Percentiles rank a stretch among this genome's conserved stretches.
Evolutionary conservation across 2,113 vertebrate species (phyloP).

Genomic region (Laterallus jamaicensis): DNA sequence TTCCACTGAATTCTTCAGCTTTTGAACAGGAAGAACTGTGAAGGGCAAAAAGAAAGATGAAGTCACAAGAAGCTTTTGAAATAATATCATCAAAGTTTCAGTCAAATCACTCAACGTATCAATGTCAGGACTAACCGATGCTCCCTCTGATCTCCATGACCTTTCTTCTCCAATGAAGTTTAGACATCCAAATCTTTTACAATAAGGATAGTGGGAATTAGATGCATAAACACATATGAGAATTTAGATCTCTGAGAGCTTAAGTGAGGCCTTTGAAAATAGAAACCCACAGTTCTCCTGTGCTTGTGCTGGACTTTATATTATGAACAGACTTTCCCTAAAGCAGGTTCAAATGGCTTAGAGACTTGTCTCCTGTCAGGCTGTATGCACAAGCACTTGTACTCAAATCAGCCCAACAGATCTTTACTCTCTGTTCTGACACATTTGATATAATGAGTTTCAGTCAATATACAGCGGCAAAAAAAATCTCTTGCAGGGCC

Average conservation of each 20-base stretch:
- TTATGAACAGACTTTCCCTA: neutral
- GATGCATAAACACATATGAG: neutral
- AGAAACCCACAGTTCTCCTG: neutral
- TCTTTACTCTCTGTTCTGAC: neutral
- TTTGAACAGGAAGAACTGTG: too few species aligned
- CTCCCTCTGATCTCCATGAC: neutral
- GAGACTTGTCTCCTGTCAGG: neutral
- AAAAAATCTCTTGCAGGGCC: neutral
- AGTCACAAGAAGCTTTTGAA: too few species aligned
- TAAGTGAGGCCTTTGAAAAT: neutral
- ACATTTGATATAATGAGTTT: neutral
- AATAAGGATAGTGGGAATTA: neutral
- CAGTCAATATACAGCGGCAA: neutral
- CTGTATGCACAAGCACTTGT: neutral
- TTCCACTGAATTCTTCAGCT: too few species aligned
- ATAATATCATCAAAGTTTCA: neutral
- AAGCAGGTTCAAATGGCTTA: neutral
- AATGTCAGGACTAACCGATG: neutral
- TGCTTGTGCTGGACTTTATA: neutral
- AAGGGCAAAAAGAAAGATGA: too few species aligned
- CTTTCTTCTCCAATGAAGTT: neutral
- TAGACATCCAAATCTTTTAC: neutral
- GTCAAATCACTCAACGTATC: neutral
- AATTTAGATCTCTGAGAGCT: neutral
- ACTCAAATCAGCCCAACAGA: neutral